Evolutionary conservation across 2,888 invertebrate genomes (phyloP).

Genomic region (Pomacea canaliculata): DNA sequence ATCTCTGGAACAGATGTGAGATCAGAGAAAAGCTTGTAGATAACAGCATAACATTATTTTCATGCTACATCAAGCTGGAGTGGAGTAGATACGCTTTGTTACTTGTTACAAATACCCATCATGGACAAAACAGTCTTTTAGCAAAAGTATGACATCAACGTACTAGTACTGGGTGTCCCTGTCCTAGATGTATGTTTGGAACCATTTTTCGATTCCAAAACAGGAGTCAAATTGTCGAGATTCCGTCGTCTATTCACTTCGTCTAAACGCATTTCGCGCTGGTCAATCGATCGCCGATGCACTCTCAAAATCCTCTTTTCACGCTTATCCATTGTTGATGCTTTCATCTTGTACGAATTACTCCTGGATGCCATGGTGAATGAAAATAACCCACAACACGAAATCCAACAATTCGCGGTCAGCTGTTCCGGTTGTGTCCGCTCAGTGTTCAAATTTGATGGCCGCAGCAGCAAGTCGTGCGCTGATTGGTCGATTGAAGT

Average conservation of each 20-base stretch:
- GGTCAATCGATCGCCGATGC: slow-evolving; percentile 49
- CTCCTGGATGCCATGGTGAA: slow-evolving; percentile 19
- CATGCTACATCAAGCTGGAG: too few relatives aligned
- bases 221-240: slow-evolving; percentile 51
- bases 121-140: neutral
- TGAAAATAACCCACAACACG: neutral
- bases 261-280: slow-evolving; percentile 44
- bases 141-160: neutral
- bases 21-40: too few relatives aligned
- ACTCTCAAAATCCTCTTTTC: slow-evolving; percentile 33
- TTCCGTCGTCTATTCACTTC: slow-evolving; percentile 46
- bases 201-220: slow-evolving; percentile 37
- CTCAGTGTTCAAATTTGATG: slow-evolving; percentile 18
- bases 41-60: too few relatives aligned
- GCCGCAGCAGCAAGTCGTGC: neutral
- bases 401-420: neutral
- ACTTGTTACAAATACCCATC: neutral
- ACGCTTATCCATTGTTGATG: slow-evolving; percentile 17
- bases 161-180: slow-evolving; percentile 11
- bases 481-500: slow-evolving; percentile 9
- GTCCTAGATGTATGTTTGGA: slow-evolving; percentile 10
- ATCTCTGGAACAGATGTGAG: too few relatives aligned
- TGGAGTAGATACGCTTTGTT: too few relatives aligned
- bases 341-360: slow-evolving; percentile 26
- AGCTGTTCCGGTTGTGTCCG: neutral